Evolutionary conservation across 2,888 invertebrate genomes (phyloP).

Genomic region (Sphaerophoria taeniata): DNA sequence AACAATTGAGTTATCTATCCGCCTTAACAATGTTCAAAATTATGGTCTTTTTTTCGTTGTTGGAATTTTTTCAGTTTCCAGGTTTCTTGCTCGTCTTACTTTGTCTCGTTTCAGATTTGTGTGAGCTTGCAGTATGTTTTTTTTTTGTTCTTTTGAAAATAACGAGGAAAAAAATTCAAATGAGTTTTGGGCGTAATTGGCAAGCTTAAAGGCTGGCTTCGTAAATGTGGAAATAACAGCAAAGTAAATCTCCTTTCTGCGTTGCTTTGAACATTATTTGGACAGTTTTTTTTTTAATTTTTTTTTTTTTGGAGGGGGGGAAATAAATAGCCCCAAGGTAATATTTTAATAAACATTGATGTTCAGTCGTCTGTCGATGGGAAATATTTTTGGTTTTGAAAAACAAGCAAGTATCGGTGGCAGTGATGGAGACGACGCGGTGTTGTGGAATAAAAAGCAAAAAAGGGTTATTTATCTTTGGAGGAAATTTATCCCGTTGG

Average conservation of each 20-base stretch:
- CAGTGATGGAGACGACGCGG: no score
- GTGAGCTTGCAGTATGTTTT: not conserved
- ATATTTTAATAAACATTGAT: not conserved
- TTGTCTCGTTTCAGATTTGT: constrained; percentile 22
- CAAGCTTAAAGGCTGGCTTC: constrained; percentile 33
- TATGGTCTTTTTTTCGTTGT: constrained; percentile 13
- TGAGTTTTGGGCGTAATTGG: constrained; percentile 30
- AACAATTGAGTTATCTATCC: constrained; percentile 8
- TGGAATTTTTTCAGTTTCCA: not conserved
- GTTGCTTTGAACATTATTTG: not conserved
- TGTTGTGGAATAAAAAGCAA: not conserved
- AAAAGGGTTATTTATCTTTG: not conserved
- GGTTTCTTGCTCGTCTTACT: not conserved
- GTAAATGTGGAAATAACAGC: constrained; percentile 7
- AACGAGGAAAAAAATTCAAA: not conserved
- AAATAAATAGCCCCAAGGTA: not conserved
- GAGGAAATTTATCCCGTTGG: not conserved
- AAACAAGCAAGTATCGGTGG: not conserved
- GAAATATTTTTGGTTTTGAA: constrained; percentile 17
- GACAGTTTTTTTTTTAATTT: not conserved
- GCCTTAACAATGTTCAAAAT: constrained; percentile 31
- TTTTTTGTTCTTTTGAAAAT: not conserved
- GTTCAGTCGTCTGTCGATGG: constrained; percentile 28
- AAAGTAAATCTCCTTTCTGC: not conserved
- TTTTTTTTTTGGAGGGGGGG: not conserved